A percentile compares a stretch with the other conserved stretches of the same genome.
Evolutionary conservation across 2,888 invertebrate species (phyloP).

Genomic region (Polydrusus pterygomalis): DNA sequence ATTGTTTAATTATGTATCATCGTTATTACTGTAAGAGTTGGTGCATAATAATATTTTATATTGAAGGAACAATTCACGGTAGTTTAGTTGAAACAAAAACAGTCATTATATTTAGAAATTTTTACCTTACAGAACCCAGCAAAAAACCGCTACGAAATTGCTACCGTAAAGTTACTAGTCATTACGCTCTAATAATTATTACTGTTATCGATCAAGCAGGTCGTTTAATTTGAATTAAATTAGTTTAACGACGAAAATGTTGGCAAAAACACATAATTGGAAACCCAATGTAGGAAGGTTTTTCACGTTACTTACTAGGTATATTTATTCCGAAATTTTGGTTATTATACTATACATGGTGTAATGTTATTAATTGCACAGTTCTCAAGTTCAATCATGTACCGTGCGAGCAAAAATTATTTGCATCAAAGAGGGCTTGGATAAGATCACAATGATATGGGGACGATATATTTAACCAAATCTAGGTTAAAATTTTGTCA

Average conservation of each 20-base stretch:
- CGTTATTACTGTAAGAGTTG: constrained; percentile 10
- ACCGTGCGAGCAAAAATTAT: no score
- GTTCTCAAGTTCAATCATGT: no score
- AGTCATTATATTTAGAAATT: constrained; percentile 34
- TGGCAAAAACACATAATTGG: not conserved
- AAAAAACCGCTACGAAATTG: constrained; percentile 25
- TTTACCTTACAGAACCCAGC: constrained; percentile 17
- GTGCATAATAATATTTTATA: constrained; percentile 23
- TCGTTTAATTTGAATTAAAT: constrained; percentile 27
- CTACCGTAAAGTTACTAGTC: constrained; percentile 30
- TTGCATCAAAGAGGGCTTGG: no score
- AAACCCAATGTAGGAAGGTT: not conserved
- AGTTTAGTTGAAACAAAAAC: constrained; percentile 34
- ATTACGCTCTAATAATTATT: constrained; percentile 36
- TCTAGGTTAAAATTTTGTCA: no score
- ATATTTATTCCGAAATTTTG: not conserved
- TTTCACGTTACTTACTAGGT: not conserved
- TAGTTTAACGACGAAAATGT: constrained; percentile 1
- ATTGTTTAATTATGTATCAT: constrained; percentile 23
- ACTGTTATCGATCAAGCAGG: constrained; percentile 22
- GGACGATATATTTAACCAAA: no score
- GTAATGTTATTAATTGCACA: no score
- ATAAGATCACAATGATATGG: no score
- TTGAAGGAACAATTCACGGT: constrained; percentile 31
- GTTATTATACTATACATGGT: not conserved